Evolutionary conservation across 37 sponge, comb jelly and placozoan species (phyloP).

Genomic region (Cliona cf. orientalis): DNA sequence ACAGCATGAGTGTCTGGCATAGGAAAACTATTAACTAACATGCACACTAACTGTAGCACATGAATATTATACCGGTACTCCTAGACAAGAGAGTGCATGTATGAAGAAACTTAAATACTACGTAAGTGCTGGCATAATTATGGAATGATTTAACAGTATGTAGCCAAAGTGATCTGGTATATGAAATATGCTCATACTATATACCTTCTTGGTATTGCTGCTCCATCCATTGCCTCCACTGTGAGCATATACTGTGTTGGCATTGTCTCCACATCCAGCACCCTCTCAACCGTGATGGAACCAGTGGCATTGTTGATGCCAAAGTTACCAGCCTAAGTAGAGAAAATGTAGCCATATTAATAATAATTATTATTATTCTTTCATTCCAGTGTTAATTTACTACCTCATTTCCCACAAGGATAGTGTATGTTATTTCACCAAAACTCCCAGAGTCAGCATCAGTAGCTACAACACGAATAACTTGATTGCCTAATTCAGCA

Average conservation of each 20-base stretch:
- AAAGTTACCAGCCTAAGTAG: conserved; percentile 3
- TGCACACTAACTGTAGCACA: too few species aligned
- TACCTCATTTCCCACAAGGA: conserved; percentile 18
- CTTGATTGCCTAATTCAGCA: not conserved
- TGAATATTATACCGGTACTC: too few species aligned
- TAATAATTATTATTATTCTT: not conserved
- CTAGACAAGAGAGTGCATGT: too few species aligned
- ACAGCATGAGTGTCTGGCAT: too few species aligned
- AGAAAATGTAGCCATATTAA: not conserved
- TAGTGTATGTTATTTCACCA: conserved; percentile 14
- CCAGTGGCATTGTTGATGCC: conserved; percentile 19
- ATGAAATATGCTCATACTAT: too few species aligned
- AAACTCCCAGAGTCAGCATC: conserved; percentile 14
- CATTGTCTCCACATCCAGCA: conserved; percentile 20
- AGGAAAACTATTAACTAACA: too few species aligned
- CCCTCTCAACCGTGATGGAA: not conserved
- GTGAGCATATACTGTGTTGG: conserved; percentile 28
- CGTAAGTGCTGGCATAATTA: too few species aligned
- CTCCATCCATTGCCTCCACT: conserved; percentile 59
- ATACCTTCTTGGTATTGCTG: conserved; percentile 37
- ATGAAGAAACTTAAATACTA: too few species aligned
- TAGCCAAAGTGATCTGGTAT: too few species aligned
- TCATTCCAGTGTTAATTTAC: too few species aligned
- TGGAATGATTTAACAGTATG: too few species aligned
- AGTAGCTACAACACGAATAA: conserved; percentile 4